Evolutionary conservation across 2,797 vertebrate genomes (phyloP).

Genomic region (Scleropages formosus): DNA sequence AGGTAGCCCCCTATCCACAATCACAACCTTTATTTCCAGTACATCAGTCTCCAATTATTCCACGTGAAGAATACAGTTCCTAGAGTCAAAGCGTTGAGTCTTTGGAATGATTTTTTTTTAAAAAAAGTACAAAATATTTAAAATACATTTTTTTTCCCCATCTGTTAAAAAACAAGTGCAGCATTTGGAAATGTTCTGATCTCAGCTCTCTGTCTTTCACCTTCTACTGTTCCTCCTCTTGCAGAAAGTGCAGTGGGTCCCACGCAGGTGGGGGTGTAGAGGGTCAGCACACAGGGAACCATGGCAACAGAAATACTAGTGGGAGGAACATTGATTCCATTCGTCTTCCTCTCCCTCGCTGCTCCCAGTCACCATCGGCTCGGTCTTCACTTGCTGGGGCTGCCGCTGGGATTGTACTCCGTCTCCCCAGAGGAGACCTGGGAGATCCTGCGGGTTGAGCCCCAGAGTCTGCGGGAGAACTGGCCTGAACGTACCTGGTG

Average conservation of each 20-base stretch:
- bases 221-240: conserved; percentile 44
- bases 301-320: not conserved
- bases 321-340: not conserved
- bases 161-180: conserved; percentile 62
- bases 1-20: not conserved
- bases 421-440: conserved; percentile 91
- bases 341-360: not conserved
- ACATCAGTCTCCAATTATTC: not conserved
- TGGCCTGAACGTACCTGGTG: conserved; percentile 82
- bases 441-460: conserved; percentile 83
- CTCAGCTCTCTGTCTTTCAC: not conserved
- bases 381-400: conserved; percentile 57
- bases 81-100: conserved; percentile 52
- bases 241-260: conserved; percentile 26
- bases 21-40: not conserved
- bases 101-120: conserved; percentile 77
- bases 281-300: not conserved
- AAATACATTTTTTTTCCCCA: conserved; percentile 42
- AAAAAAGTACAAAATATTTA: conserved; percentile 53
- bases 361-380: not conserved
- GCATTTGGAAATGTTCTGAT: conserved; percentile 29
- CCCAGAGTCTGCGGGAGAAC: conserved; percentile 84
- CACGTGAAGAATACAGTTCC: not conserved
- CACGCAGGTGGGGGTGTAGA: conserved; percentile 13
- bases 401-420: conserved; percentile 78